Evolutionary conservation across 1,140 invertebrate species (phyloP).

Genomic region (Plectrocnemia conspersa): DNA sequence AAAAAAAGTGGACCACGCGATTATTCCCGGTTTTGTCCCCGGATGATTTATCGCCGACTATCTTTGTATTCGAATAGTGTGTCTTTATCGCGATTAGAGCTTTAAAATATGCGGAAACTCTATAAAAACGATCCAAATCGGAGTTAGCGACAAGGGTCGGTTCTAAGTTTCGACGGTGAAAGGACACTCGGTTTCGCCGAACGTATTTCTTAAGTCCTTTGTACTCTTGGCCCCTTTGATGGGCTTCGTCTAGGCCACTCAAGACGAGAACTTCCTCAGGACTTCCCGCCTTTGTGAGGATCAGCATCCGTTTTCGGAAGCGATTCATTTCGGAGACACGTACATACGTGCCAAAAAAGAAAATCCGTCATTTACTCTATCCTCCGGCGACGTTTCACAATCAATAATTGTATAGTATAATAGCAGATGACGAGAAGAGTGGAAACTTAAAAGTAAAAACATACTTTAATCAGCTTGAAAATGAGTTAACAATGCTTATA

Average conservation of each 20-base stretch:
- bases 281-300: slow-evolving; percentile 18
- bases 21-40: slow-evolving; percentile 21
- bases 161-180: neutral
- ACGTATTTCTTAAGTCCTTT: slow-evolving; percentile 7
- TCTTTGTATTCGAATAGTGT: too few relatives aligned
- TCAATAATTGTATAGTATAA: too few relatives aligned
- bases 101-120: neutral
- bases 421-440: too few relatives aligned
- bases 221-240: slow-evolving; percentile 10
- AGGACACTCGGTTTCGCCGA: neutral
- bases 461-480: too few relatives aligned
- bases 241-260: slow-evolving; percentile 1
- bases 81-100: neutral
- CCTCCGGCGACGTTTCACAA: too few relatives aligned
- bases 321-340: neutral
- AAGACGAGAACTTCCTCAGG: slow-evolving; percentile 21
- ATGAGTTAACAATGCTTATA: too few relatives aligned
- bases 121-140: neutral
- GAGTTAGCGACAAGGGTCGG: neutral
- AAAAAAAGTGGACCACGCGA: slow-evolving; percentile 19
- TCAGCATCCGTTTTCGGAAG: slow-evolving; percentile 18
- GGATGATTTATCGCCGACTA: slow-evolving; percentile 17
- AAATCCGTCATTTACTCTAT: too few relatives aligned
- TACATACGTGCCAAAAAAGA: too few relatives aligned
- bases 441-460: too few relatives aligned